A percentile compares a stretch with the other conserved stretches of the same genome.
Evolutionary conservation across 2,797 vertebrate species (phyloP).

Genomic region (Myoxocephalus aenaeus): DNA sequence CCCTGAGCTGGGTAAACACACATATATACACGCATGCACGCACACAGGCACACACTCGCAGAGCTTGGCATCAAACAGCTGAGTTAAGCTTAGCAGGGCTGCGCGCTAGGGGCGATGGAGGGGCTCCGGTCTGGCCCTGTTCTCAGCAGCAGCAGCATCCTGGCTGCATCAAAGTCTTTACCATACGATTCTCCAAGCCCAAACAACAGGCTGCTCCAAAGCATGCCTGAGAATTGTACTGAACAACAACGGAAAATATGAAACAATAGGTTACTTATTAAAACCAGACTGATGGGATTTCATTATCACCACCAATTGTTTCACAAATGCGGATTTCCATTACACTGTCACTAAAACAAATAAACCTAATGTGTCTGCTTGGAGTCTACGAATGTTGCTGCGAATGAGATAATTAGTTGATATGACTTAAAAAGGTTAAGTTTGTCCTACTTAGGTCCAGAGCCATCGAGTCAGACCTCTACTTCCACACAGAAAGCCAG

Average conservation of each 20-base stretch:
- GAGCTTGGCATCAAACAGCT: slow-evolving; percentile 77
- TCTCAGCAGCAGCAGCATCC: slow-evolving; percentile 73
- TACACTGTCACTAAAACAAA: slow-evolving; percentile 24
- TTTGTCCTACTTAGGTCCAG: not conserved
- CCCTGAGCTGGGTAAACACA: slow-evolving; percentile 71
- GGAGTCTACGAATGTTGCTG: slow-evolving; percentile 15
- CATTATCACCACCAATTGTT: slow-evolving; percentile 43
- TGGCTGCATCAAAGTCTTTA: slow-evolving; percentile 70
- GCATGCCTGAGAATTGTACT: slow-evolving; percentile 58
- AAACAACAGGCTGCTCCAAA: slow-evolving; percentile 70
- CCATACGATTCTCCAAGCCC: slow-evolving; percentile 65
- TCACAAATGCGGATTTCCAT: slow-evolving; percentile 29
- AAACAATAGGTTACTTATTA: slow-evolving; percentile 66
- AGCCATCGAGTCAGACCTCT: slow-evolving; percentile 24
- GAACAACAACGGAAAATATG: slow-evolving; percentile 47
- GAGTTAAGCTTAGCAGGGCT: slow-evolving; percentile 74
- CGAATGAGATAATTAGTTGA: slow-evolving; percentile 49
- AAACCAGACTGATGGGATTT: slow-evolving; percentile 60
- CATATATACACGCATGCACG: slow-evolving; percentile 39
- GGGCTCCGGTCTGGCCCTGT: slow-evolving; percentile 69
- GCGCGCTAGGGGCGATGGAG: slow-evolving; percentile 71
- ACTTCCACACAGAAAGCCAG: slow-evolving; percentile 48
- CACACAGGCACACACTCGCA: slow-evolving; percentile 52
- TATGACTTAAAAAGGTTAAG: slow-evolving; percentile 28
- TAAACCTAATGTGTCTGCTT: slow-evolving; percentile 15